Percentiles rank a stretch among this genome's conserved stretches.
Evolutionary conservation across 2,797 vertebrate species (phyloP).

Genomic region (Coregonus suidteri): DNA sequence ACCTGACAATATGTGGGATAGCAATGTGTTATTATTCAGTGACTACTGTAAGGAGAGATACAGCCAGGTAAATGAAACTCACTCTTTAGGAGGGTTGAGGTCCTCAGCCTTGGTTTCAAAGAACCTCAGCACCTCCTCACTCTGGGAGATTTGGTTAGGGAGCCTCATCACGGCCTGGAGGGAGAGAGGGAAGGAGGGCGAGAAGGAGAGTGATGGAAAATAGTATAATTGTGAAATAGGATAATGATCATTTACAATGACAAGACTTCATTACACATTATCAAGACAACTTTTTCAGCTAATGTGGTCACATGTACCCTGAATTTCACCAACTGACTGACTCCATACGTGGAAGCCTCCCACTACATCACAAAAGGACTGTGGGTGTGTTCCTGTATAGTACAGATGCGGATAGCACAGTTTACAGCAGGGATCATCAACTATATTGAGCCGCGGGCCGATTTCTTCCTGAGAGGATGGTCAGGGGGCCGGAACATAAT

Average conservation of each 20-base stretch:
- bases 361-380: neutral
- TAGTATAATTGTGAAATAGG: neutral
- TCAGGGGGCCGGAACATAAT: no score
- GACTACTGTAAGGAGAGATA: neutral
- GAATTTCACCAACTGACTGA: neutral
- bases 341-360: neutral
- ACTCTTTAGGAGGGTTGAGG: conserved; percentile 92
- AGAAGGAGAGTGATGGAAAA: neutral
- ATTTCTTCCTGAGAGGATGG: no score
- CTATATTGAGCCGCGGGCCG: no score
- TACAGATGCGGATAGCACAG: conserved; percentile 28
- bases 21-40: neutral
- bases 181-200: neutral
- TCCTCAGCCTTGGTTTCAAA: conserved; percentile 93
- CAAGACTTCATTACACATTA: neutral
- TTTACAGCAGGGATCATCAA: conserved; percentile 18
- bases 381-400: neutral
- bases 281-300: neutral
- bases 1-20: neutral
- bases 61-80: conserved; percentile 66
- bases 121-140: conserved; percentile 90
- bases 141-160: conserved; percentile 88
- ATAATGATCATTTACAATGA: neutral
- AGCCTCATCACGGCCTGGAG: conserved; percentile 87
- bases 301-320: neutral